Evolutionary conservation across 2,797 vertebrate genomes (phyloP), one percentile per base, ranked within the genome.

Genomic region (Gallirallus australis): DNA sequence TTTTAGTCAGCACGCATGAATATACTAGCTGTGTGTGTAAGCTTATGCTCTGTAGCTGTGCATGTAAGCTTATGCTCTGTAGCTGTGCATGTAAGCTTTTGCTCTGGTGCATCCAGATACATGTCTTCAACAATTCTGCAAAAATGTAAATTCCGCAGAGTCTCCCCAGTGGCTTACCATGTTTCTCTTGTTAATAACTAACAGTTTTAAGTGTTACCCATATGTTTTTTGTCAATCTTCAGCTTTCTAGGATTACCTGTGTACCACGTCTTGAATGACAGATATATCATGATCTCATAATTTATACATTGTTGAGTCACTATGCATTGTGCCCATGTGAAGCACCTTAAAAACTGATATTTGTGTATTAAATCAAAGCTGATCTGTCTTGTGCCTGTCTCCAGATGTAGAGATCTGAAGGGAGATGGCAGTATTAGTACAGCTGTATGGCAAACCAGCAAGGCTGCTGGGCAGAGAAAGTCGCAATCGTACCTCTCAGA

Each of bases 231-330:
- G 94, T 97, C 96, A 96, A 40, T 86, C 92, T 93, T 93, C 81
- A 94, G 75, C 85, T 97, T 97, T 97, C 95, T 96, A 95, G 85
- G 93, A 78, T 96, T 96, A 96, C 94, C 88, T 88, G 56, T 69
- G 56, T 69, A 70, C 60, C 53, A 50, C 28, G 15, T 90, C 87
- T 97, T 91, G 76, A 96, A 82, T 95, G 76, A 92, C 95, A 96
- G 91, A 94, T 95, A 93, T 94, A 80, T 92, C 94, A 93, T 85
- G 85, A 96, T 94, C 89, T 97, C 92, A 72, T 94, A 96, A 96
- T 87, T 86, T 95, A 90, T 83, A 92, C 60, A 59, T 94, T 93
- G 86, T 93, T 96, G 81, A 94, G 82, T 78, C 89, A 75, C 72
- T 90, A 76, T 77, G 76, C 57, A 91, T 95, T 95, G 35, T 95